Percentiles rank a stretch among this genome's conserved stretches.
phyloP scores from a whole-genome alignment of 2,888 invertebrate genomes.

The Nesidiocoris tenuis region DNA sequence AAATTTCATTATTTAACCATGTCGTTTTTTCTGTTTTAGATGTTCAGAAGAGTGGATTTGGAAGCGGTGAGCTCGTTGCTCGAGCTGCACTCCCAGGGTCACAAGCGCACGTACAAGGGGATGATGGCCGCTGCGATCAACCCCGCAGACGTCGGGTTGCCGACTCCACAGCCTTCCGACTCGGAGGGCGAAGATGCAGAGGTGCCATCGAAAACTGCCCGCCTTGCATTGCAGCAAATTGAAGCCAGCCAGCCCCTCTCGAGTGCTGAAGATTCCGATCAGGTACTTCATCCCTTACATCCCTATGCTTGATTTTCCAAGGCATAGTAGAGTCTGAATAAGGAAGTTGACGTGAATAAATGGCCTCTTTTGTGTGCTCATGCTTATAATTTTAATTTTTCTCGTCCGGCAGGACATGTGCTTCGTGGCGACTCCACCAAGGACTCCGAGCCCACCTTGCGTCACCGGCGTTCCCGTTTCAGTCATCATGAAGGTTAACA shows the following conservation, averaged over 20 bases:
- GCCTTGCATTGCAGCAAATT: neutral
- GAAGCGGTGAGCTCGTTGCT: conserved; percentile 46
- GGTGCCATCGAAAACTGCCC: conserved; percentile 55
- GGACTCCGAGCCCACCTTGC: conserved; percentile 57
- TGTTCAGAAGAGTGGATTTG: conserved; percentile 50
- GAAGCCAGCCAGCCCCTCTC: neutral
- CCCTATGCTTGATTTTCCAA: conserved; percentile 60
- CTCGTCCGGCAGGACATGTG: conserved; percentile 54
- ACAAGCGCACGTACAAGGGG: conserved; percentile 45
- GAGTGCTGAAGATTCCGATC: conserved; percentile 41
- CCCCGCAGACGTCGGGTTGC: conserved; percentile 51
- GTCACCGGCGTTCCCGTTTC: conserved; percentile 60
- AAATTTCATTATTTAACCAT: too few species aligned
- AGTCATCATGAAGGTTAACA: conserved; percentile 83
- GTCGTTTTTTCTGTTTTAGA: too few species aligned
- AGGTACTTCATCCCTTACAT: conserved; percentile 52
- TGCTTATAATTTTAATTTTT: too few species aligned
- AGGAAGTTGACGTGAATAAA: too few species aligned
- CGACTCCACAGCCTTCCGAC: conserved; percentile 83
- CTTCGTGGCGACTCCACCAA: conserved; percentile 60
- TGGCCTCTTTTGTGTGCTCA: too few species aligned
- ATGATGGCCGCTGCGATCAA: conserved; percentile 28
- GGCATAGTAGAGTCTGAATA: conserved; percentile 44
- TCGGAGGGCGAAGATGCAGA: conserved; percentile 70
- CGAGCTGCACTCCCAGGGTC: conserved; percentile 39